These are phyloP conservation scores for Sapayoa aenigma DNA, from an alignment of 2,113 vertebrate species.

Conservation along the genomic window DNA sequence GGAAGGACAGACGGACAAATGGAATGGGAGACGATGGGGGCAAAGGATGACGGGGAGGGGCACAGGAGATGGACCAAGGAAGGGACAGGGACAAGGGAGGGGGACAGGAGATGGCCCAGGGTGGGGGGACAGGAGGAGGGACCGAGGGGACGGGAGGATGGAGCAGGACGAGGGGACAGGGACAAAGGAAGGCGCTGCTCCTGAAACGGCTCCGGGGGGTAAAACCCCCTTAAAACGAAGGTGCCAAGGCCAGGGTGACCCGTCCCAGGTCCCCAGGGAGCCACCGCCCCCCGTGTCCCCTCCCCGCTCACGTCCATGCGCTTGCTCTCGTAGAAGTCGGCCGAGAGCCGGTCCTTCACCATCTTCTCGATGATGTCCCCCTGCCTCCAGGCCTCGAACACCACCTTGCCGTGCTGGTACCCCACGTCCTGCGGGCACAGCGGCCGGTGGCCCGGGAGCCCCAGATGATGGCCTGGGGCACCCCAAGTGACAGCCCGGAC, in stretches of 20 bases:
- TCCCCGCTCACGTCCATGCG: slow-evolving; percentile 82
- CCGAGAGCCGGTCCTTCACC: slow-evolving; percentile 86
- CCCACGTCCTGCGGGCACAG: slow-evolving; percentile 81
- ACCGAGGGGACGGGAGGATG: neutral
- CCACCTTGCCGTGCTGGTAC: slow-evolving; percentile 87
- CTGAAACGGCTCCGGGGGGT: neutral
- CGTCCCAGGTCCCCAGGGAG: neutral
- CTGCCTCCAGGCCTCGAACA: slow-evolving; percentile 89
- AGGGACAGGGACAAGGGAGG: neutral
- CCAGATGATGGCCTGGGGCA: fast-evolving
- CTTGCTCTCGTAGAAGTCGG: slow-evolving; percentile 88
- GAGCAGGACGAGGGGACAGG: neutral
- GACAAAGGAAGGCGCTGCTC: neutral
- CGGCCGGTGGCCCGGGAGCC: fast-evolving
- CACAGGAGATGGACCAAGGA: too few relatives aligned
- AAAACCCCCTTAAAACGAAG: neutral
- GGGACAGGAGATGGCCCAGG: neutral
- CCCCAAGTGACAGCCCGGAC: too few relatives aligned
- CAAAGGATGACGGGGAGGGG: neutral
- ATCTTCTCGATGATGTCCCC: slow-evolving; percentile 91
- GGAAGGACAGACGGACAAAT: neutral
- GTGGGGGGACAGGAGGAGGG: neutral
- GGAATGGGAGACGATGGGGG: neutral
- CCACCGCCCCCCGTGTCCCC: neutral
- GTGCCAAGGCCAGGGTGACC: neutral